Evolutionary conservation across 2,797 vertebrate genomes (phyloP).

Genomic region (Chrysocyon brachyurus): DNA sequence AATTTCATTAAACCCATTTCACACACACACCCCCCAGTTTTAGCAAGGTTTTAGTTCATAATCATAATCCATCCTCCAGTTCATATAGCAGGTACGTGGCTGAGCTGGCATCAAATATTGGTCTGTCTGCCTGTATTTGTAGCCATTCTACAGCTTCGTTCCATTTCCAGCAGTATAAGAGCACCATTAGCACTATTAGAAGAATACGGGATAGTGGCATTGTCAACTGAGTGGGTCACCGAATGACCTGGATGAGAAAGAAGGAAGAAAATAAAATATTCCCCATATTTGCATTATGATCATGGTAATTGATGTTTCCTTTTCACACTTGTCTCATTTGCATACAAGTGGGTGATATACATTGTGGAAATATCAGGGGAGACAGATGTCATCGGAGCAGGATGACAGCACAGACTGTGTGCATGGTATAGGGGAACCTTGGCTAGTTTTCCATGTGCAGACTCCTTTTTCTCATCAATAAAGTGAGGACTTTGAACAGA

Average conservation of each 20-base stretch:
- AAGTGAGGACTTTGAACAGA: neutral
- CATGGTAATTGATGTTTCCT: neutral
- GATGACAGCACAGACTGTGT: accelerated
- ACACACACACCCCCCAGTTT: neutral
- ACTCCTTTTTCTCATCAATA: neutral
- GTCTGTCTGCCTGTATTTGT: neutral
- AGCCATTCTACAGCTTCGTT: neutral
- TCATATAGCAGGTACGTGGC: accelerated
- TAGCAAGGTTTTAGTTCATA: neutral
- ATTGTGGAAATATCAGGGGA: neutral
- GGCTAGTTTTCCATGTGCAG: neutral
- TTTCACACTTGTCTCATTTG: neutral
- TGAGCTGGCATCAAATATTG: neutral
- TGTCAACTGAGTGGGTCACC: neutral
- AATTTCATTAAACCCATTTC: neutral
- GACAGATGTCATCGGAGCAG: neutral
- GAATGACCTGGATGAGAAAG: neutral
- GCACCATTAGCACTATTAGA: too few relatives aligned
- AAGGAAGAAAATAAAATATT: neutral
- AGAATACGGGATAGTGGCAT: neutral
- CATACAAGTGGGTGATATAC: neutral
- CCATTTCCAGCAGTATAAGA: neutral
- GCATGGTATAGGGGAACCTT: neutral
- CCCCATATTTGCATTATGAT: too few relatives aligned
- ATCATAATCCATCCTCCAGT: too few relatives aligned